phyloP scores from a whole-genome alignment of 2,113 vertebrate species.

The Varanus salvator region DNA sequence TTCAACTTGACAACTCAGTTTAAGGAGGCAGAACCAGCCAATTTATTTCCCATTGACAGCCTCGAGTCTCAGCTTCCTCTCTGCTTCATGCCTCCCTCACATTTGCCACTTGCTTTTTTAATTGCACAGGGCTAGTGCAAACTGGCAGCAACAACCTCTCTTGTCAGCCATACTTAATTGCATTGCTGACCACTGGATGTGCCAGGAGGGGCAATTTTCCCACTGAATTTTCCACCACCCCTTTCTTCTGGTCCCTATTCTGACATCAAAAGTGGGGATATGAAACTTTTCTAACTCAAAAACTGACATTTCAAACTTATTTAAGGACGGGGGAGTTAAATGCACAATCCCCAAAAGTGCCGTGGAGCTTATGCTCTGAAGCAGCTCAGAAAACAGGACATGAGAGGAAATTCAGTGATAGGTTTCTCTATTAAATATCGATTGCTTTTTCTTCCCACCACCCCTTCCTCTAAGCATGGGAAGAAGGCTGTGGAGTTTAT shows the following conservation, averaged over 20 bases:
- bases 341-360: not conserved
- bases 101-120: slow-evolving; percentile 13
- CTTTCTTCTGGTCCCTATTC: not conserved
- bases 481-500: not conserved
- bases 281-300: not conserved
- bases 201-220: slow-evolving; percentile 8
- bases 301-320: not conserved
- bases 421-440: not conserved
- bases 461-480: not conserved
- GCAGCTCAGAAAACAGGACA: not conserved
- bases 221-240: slow-evolving; percentile 8
- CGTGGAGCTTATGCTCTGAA: not conserved
- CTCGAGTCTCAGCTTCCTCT: slow-evolving; percentile 27
- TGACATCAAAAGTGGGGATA: not conserved
- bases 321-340: not conserved
- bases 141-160: not conserved
- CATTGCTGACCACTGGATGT: not conserved
- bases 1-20: not conserved
- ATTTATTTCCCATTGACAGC: slow-evolving; percentile 51
- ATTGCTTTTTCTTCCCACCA: not conserved
- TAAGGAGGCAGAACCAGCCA: slow-evolving; percentile 28
- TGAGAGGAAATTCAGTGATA: not conserved
- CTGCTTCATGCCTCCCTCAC: not conserved
- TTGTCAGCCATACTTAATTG: slow-evolving; percentile 47
- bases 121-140: slow-evolving; percentile 18